A percentile compares a stretch with the other conserved stretches of the same genome.
Evolutionary conservation across 2,113 vertebrate species (phyloP).

Genomic region (Cebidichthys violaceus): DNA sequence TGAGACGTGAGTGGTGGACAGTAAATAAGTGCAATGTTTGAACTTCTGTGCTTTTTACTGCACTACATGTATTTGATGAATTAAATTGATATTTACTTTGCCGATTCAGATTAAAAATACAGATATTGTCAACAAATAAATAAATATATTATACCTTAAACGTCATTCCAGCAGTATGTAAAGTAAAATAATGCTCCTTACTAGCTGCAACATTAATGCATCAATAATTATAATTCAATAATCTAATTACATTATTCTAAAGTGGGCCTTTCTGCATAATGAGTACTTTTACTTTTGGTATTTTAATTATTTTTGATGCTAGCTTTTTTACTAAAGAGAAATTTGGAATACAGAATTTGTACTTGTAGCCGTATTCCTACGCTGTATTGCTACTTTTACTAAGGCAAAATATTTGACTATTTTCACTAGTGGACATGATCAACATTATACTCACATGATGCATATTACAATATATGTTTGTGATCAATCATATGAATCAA

Average conservation of each 20-base stretch:
- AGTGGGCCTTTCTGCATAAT: background rate
- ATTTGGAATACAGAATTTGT: background rate
- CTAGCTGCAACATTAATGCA: background rate
- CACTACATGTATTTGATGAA: background rate
- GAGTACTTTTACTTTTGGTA: background rate
- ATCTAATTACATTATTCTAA: background rate
- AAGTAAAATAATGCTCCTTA: background rate
- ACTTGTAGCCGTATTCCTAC: background rate
- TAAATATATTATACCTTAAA: background rate
- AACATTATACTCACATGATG: background rate
- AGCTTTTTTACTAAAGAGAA: background rate
- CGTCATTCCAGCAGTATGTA: background rate
- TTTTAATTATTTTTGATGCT: background rate
- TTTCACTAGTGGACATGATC: background rate
- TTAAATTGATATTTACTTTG: background rate
- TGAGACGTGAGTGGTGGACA: background rate
- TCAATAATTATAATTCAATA: background rate
- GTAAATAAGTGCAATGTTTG: background rate
- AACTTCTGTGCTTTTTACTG: background rate
- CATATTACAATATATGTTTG: constrained; percentile 5
- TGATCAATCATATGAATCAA: background rate
- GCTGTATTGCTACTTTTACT: background rate
- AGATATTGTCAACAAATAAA: background rate
- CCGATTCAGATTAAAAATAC: background rate
- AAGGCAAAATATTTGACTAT: background rate